These are phyloP conservation scores for Octopus sinensis DNA, from an alignment of 1,140 invertebrate species.

Conservation along the genomic window DNA sequence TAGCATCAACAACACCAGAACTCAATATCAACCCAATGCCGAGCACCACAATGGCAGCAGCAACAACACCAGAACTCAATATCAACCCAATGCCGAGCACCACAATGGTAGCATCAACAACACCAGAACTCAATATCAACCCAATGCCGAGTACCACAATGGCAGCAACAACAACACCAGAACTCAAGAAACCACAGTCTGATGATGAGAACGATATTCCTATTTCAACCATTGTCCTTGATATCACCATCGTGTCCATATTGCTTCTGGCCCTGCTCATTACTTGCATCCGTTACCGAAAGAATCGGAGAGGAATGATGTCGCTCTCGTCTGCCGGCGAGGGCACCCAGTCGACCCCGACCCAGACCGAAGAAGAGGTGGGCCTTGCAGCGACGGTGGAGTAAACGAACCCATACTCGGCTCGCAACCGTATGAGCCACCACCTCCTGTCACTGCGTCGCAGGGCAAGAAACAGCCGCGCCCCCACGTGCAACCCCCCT, in stretches of 20 bases:
- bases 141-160: no score
- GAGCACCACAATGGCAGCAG: no score
- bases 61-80: no score
- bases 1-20: not conserved
- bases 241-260: slow-evolving; percentile 85
- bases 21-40: no score
- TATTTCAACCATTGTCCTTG: slow-evolving; percentile 85
- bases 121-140: no score
- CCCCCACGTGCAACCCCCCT: slow-evolving; percentile 44
- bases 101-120: no score
- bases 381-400: slow-evolving; percentile 44
- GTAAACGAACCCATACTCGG: slow-evolving; percentile 47
- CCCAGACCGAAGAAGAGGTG: slow-evolving; percentile 44
- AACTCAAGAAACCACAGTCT: slow-evolving; percentile 9
- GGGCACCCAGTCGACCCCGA: slow-evolving; percentile 56
- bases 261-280: slow-evolving; percentile 79
- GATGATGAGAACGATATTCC: slow-evolving; percentile 70
- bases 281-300: slow-evolving; percentile 82
- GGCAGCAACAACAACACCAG: no score
- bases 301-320: slow-evolving; percentile 78
- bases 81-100: no score
- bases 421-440: slow-evolving; percentile 70
- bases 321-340: slow-evolving; percentile 62
- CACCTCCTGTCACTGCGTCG: slow-evolving; percentile 73
- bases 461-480: slow-evolving; percentile 55